Conservation (phyloP, 2,113 vertebrate genomes). For the Ascaphus truei region DNA sequence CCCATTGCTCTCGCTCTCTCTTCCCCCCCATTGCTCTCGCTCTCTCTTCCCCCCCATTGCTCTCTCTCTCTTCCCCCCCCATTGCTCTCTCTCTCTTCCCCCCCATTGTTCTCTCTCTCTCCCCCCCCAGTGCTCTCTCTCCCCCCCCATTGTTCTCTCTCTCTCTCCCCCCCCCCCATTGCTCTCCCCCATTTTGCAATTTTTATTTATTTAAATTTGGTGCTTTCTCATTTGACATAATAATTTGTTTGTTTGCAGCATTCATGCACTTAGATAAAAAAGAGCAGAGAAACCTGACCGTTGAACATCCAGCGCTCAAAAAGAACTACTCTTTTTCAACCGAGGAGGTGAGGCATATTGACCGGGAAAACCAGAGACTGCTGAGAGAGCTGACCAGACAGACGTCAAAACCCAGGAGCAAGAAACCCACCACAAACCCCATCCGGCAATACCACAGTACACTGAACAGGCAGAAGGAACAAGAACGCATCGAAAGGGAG, state of each 20-base stretch:
- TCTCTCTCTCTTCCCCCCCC: no score
- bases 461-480: slow-evolving; percentile 84
- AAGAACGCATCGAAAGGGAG: slow-evolving; percentile 85
- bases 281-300: slow-evolving; percentile 49
- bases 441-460: slow-evolving; percentile 73
- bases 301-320: slow-evolving; percentile 56
- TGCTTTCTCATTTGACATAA: no score
- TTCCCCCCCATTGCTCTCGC: no score
- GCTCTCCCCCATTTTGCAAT: no score
- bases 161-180: no score
- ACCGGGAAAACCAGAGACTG: slow-evolving; percentile 86
- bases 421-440: slow-evolving; percentile 39
- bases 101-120: no score
- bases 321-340: slow-evolving; percentile 89
- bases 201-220: no score
- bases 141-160: no score
- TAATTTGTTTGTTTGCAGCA: slow-evolving; percentile 57
- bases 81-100: no score
- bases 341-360: slow-evolving; percentile 80
- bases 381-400: slow-evolving; percentile 75
- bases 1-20: no score
- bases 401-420: slow-evolving; percentile 54
- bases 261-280: slow-evolving; percentile 73
- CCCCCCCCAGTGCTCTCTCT: no score
- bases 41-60: no score